Evolutionary conservation across 2,113 vertebrate species (phyloP), one percentile per base, ranked within the genome.

Genomic region (Ctenomys sociabilis): DNA sequence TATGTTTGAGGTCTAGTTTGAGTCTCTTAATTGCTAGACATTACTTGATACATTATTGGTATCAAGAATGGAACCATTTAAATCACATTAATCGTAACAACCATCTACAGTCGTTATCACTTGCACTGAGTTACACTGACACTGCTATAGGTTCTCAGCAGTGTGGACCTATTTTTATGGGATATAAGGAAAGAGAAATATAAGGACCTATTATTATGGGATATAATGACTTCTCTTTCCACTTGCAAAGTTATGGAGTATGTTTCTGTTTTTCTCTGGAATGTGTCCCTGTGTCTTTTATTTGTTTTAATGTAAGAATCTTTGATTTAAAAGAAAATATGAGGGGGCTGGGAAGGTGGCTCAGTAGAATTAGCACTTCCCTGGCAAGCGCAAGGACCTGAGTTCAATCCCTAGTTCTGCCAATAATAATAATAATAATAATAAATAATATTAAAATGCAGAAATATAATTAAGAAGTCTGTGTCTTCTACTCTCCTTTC

Each of bases 1-100:
- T 93, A n/a, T 63, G 40, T 49, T 57, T 93, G 61, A 64, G 37
- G 93, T 81, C 66, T 80, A 63, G 19, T 91, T 66, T 93, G 57
- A 81, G 24, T 93, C 59, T 96, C 49, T 94, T 94, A 96, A 87
- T 96, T 91, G 64, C 70, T 86, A 77, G 26, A n/a, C 21, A 90
- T 88, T 85, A 57, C 45, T 66, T 81, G 63, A 30, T 32, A 63
- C n/a, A n/a, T n/a, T n/a, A n/a, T n/a, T n/a, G n/a, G n/a, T 10
- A 52, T 86, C 85, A 95, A 85, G 37, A 87, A 43, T 17, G 61
- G 52, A 85, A 66, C 22, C 80, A 52, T 45, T n/a, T 59, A 72
- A 92, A 92, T 90, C 32, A 88, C 59, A 88, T n/a, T 68, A 64
- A 82, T 32, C 16, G 21, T 64, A 83, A 64, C 66, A 83, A 59